A percentile compares a stretch with the other conserved stretches of the same genome.
These are phyloP conservation scores for Leptinotarsa defecta DNA, from an alignment of 1,140 invertebrate genomes.

Conservation along the genomic window DNA sequence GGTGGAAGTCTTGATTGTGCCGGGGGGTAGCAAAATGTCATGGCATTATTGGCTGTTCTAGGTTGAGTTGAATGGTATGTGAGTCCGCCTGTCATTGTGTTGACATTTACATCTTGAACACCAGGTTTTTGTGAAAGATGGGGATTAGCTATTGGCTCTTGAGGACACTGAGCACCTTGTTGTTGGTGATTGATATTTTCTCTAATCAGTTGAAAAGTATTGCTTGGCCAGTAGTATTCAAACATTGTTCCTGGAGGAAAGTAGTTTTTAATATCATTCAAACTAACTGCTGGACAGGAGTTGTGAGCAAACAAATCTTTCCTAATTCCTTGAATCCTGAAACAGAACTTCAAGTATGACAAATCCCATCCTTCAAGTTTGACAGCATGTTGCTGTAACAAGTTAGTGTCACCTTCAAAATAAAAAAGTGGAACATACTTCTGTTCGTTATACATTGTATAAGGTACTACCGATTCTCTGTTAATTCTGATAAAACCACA, in stretches of 20 bases:
- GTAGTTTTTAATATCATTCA: conserved; percentile 87
- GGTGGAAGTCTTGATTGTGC: conserved; percentile 53
- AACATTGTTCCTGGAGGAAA: conserved; percentile 87
- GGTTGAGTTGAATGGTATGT: conserved; percentile 45
- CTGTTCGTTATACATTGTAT: conserved; percentile 79
- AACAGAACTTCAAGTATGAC: conserved; percentile 91
- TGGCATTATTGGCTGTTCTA: conserved; percentile 40
- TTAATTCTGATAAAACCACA: conserved; percentile 95
- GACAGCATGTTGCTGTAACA: conserved; percentile 82
- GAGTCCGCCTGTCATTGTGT: conserved; percentile 40
- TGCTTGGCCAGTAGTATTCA: conserved; percentile 89
- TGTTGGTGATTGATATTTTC: conserved; percentile 60
- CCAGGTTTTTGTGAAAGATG: conserved; percentile 59
- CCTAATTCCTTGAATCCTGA: conserved; percentile 89
- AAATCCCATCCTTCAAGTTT: conserved; percentile 88
- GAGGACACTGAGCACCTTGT: conserved; percentile 67
- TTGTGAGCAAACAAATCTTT: conserved; percentile 90
- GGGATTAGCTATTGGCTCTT: conserved; percentile 59
- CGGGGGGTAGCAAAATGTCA: conserved; percentile 55
- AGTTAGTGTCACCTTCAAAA: conserved; percentile 90
- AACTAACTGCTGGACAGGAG: conserved; percentile 84
- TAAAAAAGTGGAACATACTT: conserved; percentile 94
- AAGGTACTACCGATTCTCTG: conserved; percentile 91
- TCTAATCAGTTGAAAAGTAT: conserved; percentile 71
- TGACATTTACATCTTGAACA: conserved; percentile 52